Evolutionary conservation across 2,888 invertebrate genomes (phyloP).

Genomic region (Labia minor): DNA sequence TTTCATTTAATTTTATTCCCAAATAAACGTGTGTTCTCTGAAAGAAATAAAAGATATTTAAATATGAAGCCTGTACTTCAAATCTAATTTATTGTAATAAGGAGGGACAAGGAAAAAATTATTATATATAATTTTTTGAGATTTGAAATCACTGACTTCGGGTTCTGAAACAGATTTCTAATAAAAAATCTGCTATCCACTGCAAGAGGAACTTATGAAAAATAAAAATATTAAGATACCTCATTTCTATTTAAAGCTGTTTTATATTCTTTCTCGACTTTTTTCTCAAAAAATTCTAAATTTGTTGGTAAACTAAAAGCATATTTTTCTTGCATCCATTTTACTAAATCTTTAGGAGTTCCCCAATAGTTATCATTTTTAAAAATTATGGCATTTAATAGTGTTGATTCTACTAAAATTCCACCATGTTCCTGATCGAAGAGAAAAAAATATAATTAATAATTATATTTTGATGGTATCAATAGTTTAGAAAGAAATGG

Average conservation of each 20-base stretch:
- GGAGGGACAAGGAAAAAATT: too few species aligned
- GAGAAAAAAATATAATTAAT: too few species aligned
- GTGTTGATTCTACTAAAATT: background rate
- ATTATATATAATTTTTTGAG: too few species aligned
- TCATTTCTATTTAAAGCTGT: background rate
- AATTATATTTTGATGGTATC: too few species aligned
- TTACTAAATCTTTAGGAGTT: background rate
- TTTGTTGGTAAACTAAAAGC: background rate
- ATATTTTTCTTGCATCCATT: background rate
- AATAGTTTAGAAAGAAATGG: too few species aligned
- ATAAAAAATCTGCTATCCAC: too few species aligned
- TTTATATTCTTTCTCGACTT: background rate
- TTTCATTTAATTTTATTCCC: slow-evolving; percentile 40
- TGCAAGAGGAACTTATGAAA: too few species aligned
- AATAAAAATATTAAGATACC: too few species aligned
- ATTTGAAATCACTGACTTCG: too few species aligned
- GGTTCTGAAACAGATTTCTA: too few species aligned
- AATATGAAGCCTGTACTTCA: too few species aligned
- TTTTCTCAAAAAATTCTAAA: background rate
- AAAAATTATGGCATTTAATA: background rate
- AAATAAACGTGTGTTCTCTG: slow-evolving; percentile 48
- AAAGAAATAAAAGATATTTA: slow-evolving; percentile 31
- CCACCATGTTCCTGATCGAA: background rate
- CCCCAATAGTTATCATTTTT: background rate
- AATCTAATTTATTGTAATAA: too few species aligned